Evolutionary conservation across 2,113 vertebrate species (phyloP), one percentile per base, ranked within the genome.

Genomic region (Pterocles orientalis): DNA sequence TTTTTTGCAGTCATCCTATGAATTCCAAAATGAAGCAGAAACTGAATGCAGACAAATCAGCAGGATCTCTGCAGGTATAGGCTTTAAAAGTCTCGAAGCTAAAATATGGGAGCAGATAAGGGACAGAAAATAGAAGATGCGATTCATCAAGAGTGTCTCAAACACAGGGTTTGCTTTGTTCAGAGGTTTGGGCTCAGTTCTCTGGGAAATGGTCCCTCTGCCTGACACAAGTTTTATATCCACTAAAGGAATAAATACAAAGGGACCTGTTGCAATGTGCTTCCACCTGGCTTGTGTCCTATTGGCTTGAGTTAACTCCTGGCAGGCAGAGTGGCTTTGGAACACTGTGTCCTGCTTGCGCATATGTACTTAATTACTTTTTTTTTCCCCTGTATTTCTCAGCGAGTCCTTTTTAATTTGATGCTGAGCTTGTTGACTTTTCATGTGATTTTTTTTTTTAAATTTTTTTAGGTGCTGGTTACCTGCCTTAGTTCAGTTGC

Each of bases 31-130:
- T 97, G 96, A 99, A 98, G 66, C 92, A 97, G 34, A 98, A 98
- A 56, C 41, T 14, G 66, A 54, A 45, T 0, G 23, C 14, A 0
- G 98, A 98, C 7, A 96, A 43, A 75, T 79, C 97, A 3, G 78
- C 98, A 26, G 98, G 98, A 90, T 98, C 98, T 36, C 41, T 97
- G n/a, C 97, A 98, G 98, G 99, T 99, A 98, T 41, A 36, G 39
- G 7, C 7, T 48, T 41, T 78, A 29, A 80, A 80, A 14, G 14
- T 18, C 11, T 56, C 39, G 3, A 19, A 56, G 24, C 8, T 70
- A 15, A 17, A 34, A 6, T 29, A 6, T 5, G 13, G 29, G 17
- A 23, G 33, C 23, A 43, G 29, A 16, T 77, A 25, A 56, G 16
- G 47, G 12, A 8, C 8, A 56, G 10, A 24, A 69, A 75, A n/a